Evolutionary conservation across 2,797 vertebrate species (phyloP).

Genomic region (Typhlichthys eigenmanni): DNA sequence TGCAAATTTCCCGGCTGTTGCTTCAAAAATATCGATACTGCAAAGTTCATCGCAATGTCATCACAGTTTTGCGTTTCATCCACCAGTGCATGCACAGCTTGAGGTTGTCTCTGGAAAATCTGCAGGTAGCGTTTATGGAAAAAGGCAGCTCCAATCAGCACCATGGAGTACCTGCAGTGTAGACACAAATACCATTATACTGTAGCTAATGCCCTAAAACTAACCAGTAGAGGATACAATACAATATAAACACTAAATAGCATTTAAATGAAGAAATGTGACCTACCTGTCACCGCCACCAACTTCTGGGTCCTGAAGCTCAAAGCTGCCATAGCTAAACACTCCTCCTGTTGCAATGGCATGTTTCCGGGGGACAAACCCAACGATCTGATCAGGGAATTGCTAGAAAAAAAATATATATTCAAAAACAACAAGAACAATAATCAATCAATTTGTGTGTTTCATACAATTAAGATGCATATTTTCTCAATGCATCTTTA

Average conservation of each 20-base stretch:
- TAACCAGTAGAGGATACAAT: neutral
- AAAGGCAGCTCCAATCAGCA: constrained; percentile 91
- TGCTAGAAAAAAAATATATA: constrained; percentile 74
- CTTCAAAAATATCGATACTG: constrained; percentile 76
- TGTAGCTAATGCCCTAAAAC: neutral
- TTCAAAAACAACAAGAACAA: neutral
- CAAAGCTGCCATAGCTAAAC: constrained; percentile 92
- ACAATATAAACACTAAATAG: neutral
- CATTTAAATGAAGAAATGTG: neutral
- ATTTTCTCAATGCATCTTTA: neutral
- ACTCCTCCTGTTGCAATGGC: constrained; percentile 82
- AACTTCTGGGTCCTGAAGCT: constrained; percentile 83
- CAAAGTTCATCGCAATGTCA: constrained; percentile 94
- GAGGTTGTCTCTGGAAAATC: constrained; percentile 86
- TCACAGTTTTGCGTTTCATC: constrained; percentile 95
- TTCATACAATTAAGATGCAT: neutral
- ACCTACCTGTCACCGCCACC: constrained; percentile 82
- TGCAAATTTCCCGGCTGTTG: constrained; percentile 6
- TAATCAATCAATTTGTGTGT: neutral
- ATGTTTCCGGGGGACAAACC: constrained; percentile 93
- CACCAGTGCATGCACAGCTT: constrained; percentile 80
- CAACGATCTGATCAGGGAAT: constrained; percentile 93
- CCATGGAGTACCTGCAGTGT: constrained; percentile 86
- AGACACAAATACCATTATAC: neutral
- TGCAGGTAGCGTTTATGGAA: constrained; percentile 86